These are phyloP conservation scores for Trichopoda pennipes DNA, from an alignment of 2,888 invertebrate genomes.

Conservation along the genomic window DNA sequence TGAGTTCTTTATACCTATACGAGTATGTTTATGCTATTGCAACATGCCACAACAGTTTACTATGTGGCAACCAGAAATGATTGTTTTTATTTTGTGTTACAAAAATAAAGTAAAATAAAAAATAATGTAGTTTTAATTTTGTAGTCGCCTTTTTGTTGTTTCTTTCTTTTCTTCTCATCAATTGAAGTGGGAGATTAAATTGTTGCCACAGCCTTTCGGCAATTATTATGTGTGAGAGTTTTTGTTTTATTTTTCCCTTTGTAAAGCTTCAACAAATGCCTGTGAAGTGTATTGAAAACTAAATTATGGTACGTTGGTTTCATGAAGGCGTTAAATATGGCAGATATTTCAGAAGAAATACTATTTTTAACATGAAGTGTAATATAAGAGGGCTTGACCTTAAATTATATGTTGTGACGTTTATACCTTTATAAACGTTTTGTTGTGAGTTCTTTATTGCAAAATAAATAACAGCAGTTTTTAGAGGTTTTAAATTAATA, in stretches of 20 bases:
- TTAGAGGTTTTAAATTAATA: too few species aligned
- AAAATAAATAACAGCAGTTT: too few species aligned
- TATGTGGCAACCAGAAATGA: conserved; percentile 54
- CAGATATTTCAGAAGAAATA: neutral
- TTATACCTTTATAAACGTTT: too few species aligned
- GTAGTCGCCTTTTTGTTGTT: neutral
- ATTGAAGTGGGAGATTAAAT: conserved; percentile 48
- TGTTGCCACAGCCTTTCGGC: conserved; percentile 43
- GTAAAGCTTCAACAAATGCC: neutral
- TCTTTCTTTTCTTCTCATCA: conserved; percentile 19
- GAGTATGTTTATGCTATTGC: conserved; percentile 4
- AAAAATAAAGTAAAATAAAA: neutral
- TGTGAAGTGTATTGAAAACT: conserved; percentile 16
- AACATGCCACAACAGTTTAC: conserved; percentile 60
- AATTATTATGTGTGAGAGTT: conserved; percentile 14
- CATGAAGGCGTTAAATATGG: conserved; percentile 15
- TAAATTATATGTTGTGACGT: too few species aligned
- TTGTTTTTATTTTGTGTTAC: conserved; percentile 53
- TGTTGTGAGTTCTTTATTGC: too few species aligned
- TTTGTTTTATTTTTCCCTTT: neutral
- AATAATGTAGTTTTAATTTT: conserved; percentile 55
- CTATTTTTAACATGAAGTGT: neutral
- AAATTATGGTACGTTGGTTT: conserved; percentile 31
- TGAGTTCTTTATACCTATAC: conserved; percentile 1
- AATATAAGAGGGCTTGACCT: too few species aligned